Evolutionary conservation across 2,797 vertebrate genomes (phyloP), one percentile per base, ranked within the genome.

Genomic region (Anguilla pacifica): DNA sequence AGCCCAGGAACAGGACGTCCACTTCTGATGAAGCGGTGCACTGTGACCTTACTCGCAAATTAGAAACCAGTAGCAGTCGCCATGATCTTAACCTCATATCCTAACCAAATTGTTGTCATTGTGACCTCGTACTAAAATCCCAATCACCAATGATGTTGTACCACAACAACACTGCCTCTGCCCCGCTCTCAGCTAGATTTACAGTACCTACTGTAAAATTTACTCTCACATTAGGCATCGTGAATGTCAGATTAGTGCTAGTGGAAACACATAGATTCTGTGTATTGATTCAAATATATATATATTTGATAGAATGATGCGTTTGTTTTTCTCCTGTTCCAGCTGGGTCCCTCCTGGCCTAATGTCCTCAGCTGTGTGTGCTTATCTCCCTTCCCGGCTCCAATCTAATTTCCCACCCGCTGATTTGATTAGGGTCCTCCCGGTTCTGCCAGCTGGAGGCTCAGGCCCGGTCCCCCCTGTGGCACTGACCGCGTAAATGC

Each of bases 361-460:
- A 51, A 49, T 82, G 79, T 82, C 79, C 79, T 10, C 46, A 51
- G 22, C 43, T n/a, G 46, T n/a, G 79, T 2, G 46, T 82, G 79
- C 51, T 82, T 82, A 51, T 51, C 43, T 82, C 79, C 79, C 46
- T 9, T 51, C 79, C 79, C 79, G 46, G 1, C 43, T 82, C 43
- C 79, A 82, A 82, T 82, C 79, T 49, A 82, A 82, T 82, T 82
- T 82, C 46, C 79, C 79, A 13, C 46, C 46, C 35, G 9, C 46
- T 51, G 79, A 82, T 82, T 51, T 82, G 79, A 82, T 82, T 82
- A 82, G 79, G 79, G 46, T 46, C 51, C 39, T 51, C 43, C 9
- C 46, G 3, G 43, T 51, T 25, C 22, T 82, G 79, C 46, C 79
- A 51, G 43, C 43, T 22, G 46, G 22, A 51, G 17, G 19, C 79